These are phyloP conservation scores for Prionace glauca DNA, from an alignment of 2,797 vertebrate genomes.

Conservation along the genomic window DNA sequence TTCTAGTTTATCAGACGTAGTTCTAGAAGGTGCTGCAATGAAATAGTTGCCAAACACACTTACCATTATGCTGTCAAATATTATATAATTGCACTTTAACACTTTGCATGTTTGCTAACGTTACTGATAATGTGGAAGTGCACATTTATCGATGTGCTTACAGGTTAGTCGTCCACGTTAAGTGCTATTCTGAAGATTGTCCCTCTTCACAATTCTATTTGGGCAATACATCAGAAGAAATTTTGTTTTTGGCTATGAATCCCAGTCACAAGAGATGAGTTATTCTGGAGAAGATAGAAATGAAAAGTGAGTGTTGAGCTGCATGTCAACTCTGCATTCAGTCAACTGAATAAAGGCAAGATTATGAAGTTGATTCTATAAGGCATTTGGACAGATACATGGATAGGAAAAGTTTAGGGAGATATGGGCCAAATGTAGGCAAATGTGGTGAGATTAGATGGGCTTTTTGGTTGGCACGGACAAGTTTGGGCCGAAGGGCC, in stretches of 20 bases:
- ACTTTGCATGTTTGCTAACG: background rate
- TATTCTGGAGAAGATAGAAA: background rate
- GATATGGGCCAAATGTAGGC: no score
- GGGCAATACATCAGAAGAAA: background rate
- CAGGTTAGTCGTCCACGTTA: background rate
- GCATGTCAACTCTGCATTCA: background rate
- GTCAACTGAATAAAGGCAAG: background rate
- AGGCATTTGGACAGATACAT: no score
- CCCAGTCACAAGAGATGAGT: background rate
- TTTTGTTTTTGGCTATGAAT: background rate
- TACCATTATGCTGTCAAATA: background rate
- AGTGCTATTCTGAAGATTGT: background rate
- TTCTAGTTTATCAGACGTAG: background rate
- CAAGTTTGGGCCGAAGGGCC: no score
- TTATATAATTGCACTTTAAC: background rate
- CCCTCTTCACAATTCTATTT: background rate
- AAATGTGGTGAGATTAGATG: no score
- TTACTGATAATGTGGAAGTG: background rate
- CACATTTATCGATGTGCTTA: background rate
- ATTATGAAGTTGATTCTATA: background rate
- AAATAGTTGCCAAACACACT: background rate
- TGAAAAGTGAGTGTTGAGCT: background rate
- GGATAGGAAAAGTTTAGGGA: no score
- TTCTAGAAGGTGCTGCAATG: background rate
- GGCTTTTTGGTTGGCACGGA: no score